These are phyloP conservation scores for Elachura formosa DNA, from an alignment of 2,113 vertebrate species.

Conservation along the genomic window DNA sequence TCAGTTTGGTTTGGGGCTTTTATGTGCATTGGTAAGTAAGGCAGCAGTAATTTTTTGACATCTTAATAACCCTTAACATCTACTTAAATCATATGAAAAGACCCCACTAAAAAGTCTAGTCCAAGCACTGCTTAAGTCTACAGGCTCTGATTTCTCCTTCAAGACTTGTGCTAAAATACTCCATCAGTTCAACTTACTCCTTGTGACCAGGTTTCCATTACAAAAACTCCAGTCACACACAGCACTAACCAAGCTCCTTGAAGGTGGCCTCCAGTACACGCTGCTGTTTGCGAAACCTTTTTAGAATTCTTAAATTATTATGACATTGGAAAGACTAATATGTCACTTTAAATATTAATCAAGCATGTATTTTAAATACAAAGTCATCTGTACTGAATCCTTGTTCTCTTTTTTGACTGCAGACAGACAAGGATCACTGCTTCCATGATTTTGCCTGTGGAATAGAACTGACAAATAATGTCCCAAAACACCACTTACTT, in stretches of 20 bases:
- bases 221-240: neutral
- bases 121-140: neutral
- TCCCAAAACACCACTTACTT: neutral
- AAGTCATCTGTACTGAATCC: neutral
- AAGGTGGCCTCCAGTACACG: neutral
- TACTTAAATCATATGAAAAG: neutral
- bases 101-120: neutral
- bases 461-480: neutral
- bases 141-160: neutral
- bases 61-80: neutral
- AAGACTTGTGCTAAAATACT: neutral
- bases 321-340: neutral
- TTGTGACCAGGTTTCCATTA: neutral
- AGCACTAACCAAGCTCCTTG: neutral
- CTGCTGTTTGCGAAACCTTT: neutral
- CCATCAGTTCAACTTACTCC: neutral
- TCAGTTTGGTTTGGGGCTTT: neutral
- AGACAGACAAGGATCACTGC: neutral
- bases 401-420: neutral
- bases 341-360: slow-evolving; percentile 1
- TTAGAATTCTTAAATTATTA: neutral
- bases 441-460: neutral
- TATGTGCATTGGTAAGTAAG: neutral
- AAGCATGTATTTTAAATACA: neutral
- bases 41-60: neutral